A percentile compares a stretch with the other conserved stretches of the same genome.
Conservation (phyloP, 1,140 invertebrate species). For the Hylyphantes graminicola region DNA sequence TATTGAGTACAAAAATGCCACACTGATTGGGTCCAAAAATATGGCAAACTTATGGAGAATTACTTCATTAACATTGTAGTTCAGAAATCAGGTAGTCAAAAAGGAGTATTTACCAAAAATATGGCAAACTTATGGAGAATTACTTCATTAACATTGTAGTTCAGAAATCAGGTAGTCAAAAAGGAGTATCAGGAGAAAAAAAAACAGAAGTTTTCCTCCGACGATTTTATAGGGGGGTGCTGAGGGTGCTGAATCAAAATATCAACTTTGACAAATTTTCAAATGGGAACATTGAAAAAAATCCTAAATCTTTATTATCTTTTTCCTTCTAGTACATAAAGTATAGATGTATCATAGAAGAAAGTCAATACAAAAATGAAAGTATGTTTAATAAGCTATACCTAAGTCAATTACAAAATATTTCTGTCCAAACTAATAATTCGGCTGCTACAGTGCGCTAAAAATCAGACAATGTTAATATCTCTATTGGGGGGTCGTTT, state of each 20-base stretch:
- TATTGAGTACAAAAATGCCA: no score
- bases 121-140: no score
- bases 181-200: neutral
- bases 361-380: conserved; percentile 5
- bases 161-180: neutral
- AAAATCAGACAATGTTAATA: neutral
- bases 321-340: conserved; percentile 3
- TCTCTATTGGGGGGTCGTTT: neutral
- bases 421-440: conserved; percentile 1
- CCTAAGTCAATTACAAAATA: neutral
- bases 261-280: conserved; percentile 9
- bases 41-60: no score
- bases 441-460: neutral
- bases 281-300: conserved; percentile 4
- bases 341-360: neutral
- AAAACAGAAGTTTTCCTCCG: neutral
- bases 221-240: neutral
- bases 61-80: neutral
- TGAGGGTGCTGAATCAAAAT: neutral
- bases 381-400: neutral
- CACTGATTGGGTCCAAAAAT: no score
- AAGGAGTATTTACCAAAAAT: neutral
- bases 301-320: neutral
- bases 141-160: neutral
- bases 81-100: neutral